A percentile compares a stretch with the other conserved stretches of the same genome.
Evolutionary conservation across 1,140 invertebrate species (phyloP).

Genomic region (Zaprionus ghesquierei): DNA sequence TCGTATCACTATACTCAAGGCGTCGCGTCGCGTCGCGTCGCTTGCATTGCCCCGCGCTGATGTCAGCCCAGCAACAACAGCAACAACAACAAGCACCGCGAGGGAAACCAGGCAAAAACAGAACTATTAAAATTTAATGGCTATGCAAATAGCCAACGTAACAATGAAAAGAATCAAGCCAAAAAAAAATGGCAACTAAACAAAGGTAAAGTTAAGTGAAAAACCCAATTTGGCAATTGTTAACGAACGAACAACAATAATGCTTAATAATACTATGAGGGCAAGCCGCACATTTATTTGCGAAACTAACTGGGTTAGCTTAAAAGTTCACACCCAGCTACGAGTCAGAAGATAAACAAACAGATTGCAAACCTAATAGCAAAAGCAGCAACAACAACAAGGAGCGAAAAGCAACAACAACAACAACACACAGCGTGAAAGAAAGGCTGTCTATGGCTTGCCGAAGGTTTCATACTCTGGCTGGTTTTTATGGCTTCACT

Average conservation of each 20-base stretch:
- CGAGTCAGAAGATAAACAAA: slow-evolving; percentile 32
- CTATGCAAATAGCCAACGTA: slow-evolving; percentile 64
- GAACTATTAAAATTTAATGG: slow-evolving; percentile 74
- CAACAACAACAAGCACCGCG: slow-evolving; percentile 8
- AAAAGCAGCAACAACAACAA: neutral
- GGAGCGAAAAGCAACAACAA: neutral
- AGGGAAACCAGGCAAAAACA: slow-evolving; percentile 37
- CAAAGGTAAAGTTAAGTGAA: slow-evolving; percentile 50
- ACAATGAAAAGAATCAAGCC: slow-evolving; percentile 2
- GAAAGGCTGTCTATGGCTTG: no score
- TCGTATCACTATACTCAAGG: slow-evolving; percentile 13
- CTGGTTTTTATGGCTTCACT: no score
- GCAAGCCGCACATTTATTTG: slow-evolving; percentile 10
- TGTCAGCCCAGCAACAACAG: slow-evolving; percentile 42
- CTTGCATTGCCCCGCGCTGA: slow-evolving; percentile 41
- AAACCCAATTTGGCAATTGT: slow-evolving; percentile 64
- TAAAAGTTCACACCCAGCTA: slow-evolving; percentile 56
- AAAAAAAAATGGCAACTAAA: slow-evolving; percentile 47
- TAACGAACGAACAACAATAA: slow-evolving; percentile 20
- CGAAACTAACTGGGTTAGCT: slow-evolving; percentile 59
- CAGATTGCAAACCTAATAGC: slow-evolving; percentile 21
- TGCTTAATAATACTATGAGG: slow-evolving; percentile 5
- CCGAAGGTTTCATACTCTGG: no score
- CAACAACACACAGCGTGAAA: slow-evolving; percentile 13
- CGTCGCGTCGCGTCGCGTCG: slow-evolving; percentile 30